Evolutionary conservation across 2,797 vertebrate species (phyloP).

Genomic region (Urocyon cinereoargenteus): DNA sequence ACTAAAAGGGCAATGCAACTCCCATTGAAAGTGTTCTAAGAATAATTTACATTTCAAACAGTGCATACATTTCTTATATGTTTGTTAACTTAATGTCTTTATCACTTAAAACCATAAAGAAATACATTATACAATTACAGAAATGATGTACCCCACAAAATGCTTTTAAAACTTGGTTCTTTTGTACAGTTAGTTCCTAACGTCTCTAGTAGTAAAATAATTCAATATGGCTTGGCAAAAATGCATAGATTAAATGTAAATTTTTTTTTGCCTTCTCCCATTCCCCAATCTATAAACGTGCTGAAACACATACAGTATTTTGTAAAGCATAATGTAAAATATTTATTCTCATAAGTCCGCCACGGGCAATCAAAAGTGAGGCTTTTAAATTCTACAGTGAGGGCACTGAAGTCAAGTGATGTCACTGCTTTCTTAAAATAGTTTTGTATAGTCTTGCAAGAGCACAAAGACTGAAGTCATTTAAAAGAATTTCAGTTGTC

Average conservation of each 20-base stretch:
- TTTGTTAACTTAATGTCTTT: conserved; percentile 98
- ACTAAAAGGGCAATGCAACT: conserved; percentile 96
- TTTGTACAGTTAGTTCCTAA: conserved; percentile 93
- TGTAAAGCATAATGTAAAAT: conserved; percentile 88
- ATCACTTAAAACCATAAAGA: conserved; percentile 96
- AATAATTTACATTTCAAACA: conserved; percentile 99
- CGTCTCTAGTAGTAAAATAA: conserved; percentile 93
- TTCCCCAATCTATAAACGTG: conserved; percentile 89
- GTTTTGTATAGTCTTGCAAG: conserved; percentile 87
- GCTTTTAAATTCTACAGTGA: conserved; percentile 92
- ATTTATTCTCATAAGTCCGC: conserved; percentile 86
- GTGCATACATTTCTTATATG: conserved; percentile 97
- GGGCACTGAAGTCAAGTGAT: conserved; percentile 92
- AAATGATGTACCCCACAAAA: conserved; percentile 94
- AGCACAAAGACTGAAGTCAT: conserved; percentile 86
- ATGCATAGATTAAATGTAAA: conserved; percentile 99
- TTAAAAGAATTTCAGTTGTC: conserved; percentile 87
- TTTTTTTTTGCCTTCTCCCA: conserved; percentile 90
- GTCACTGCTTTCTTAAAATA: conserved; percentile 88
- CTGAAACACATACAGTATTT: conserved; percentile 87
- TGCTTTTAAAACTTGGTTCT: conserved; percentile 88
- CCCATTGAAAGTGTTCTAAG: conserved; percentile 97
- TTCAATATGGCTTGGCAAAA: conserved; percentile 97
- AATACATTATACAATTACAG: conserved; percentile 96
- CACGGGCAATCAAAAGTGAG: conserved; percentile 90